These are phyloP conservation scores for Dryocosmus kuriphilus DNA, from an alignment of 2,888 invertebrate species.

Conservation along the genomic window DNA sequence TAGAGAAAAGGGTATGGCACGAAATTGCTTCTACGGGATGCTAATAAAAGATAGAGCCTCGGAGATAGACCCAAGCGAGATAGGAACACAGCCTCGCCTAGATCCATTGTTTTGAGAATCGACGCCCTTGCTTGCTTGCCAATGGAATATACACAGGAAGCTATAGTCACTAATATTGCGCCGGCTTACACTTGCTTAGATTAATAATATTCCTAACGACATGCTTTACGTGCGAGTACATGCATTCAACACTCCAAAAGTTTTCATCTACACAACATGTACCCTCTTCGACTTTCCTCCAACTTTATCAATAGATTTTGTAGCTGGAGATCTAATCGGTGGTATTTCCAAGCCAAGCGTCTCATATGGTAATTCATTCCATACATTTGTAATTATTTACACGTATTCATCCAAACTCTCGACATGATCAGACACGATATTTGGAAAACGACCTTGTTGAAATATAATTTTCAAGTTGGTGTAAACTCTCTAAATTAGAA, in stretches of 20 bases:
- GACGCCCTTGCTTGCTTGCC: constrained; percentile 47
- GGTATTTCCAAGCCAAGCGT: neutral
- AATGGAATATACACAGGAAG: constrained; percentile 36
- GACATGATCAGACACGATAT: neutral
- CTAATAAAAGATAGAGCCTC: constrained; percentile 75
- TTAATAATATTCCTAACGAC: constrained; percentile 37
- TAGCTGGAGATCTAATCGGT: neutral
- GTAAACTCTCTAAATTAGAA: neutral
- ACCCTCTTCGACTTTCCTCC: constrained; percentile 20
- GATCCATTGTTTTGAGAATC: constrained; percentile 68
- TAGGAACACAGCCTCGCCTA: constrained; percentile 55
- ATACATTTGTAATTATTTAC: neutral
- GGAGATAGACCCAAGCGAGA: constrained; percentile 66
- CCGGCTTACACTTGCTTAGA: constrained; percentile 24
- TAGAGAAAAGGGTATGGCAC: constrained; percentile 71
- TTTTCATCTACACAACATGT: constrained; percentile 16
- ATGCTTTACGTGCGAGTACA: constrained; percentile 35
- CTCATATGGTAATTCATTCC: constrained; percentile 17
- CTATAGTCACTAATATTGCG: constrained; percentile 35
- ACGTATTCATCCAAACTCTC: neutral
- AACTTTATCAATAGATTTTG: constrained; percentile 27
- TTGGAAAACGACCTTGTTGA: neutral
- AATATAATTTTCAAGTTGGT: neutral
- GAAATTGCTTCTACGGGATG: constrained; percentile 75
- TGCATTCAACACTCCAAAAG: constrained; percentile 22